These are phyloP conservation scores for Tretioscincus oriximinensis DNA, from an alignment of 2,113 vertebrate genomes.

Conservation along the genomic window DNA sequence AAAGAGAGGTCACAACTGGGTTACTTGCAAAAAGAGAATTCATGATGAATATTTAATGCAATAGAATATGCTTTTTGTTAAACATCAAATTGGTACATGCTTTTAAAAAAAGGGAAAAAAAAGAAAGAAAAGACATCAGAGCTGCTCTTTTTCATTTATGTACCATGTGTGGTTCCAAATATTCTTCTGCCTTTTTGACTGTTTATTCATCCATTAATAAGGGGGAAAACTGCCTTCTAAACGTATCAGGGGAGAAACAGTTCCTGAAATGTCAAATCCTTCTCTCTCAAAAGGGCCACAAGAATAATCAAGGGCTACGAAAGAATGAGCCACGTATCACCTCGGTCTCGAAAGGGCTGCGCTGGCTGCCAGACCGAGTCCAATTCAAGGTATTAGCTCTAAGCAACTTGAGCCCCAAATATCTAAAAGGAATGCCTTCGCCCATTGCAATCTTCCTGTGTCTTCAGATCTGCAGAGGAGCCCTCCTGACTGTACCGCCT, in stretches of 20 bases:
- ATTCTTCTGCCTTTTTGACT: neutral
- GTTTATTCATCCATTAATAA: neutral
- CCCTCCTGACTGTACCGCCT: too few relatives aligned
- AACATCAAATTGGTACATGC: slow-evolving; percentile 40
- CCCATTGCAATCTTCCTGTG: too few relatives aligned
- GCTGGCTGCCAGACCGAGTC: too few relatives aligned
- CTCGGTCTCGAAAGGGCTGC: too few relatives aligned
- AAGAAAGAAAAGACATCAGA: slow-evolving; percentile 24
- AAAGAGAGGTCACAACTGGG: neutral
- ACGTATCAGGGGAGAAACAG: neutral
- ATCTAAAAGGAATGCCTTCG: too few relatives aligned
- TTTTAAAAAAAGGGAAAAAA: slow-evolving; percentile 23
- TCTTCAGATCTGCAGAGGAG: too few relatives aligned
- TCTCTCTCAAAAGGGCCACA: too few relatives aligned
- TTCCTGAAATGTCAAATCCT: neutral
- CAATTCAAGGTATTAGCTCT: too few relatives aligned
- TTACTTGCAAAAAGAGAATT: slow-evolving; percentile 29
- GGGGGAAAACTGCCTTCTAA: neutral
- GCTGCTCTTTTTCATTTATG: neutral
- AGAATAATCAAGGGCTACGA: too few relatives aligned
- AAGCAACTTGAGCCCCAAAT: too few relatives aligned
- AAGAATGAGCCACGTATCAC: too few relatives aligned
- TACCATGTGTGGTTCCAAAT: neutral
- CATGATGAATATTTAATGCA: slow-evolving; percentile 45
- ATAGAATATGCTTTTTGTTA: slow-evolving; percentile 47